Base-by-base conservation (phyloP, 1,140 invertebrate species). In the Drosophila willistoni region DNA sequence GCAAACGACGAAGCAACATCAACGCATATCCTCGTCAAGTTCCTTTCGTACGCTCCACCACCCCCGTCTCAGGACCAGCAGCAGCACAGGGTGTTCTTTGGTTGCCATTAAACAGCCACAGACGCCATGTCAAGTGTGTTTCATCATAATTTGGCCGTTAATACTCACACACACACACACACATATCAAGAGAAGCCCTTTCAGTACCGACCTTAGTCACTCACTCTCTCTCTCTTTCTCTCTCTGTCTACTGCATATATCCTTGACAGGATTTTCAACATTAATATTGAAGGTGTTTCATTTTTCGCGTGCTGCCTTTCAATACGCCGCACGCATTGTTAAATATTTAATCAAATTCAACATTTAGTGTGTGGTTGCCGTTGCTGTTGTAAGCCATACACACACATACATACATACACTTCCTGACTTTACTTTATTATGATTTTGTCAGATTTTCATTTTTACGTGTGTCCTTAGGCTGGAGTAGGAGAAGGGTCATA, bases 131-230 rank as follows among this genome's bases (percentile, higher is more conserved):
- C 83, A 89, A 86, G 83, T 80, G 65, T 60, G 83, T 76, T 87
- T 73, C 79, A 87, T 87, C 84, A 87, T 87, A 89, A 87, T 89
- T 87, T 77, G 73, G 73, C 65, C 67, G 78, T 82, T 83, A 79
- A 86, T 79, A 77, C 76, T 70, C 71, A 70, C 68, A 22, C 57
- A 67, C 41, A 57, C 33, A 33, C 56, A 59, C 54, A 41, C 22
- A 22, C 57, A 56, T 22, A 22, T 1, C 19, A 22, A 22, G 41
- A 54, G 74, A 70, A 70, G 67, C 75, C 71, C 62, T 77, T 70
- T 77, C 62, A 62, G 75, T 60, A 55, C 64, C 66, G 39, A 69
- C 22, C 61, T 77, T 57, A 51, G 33, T 19, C 57, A 19, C n/a
- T 33, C 14, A 12, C 44, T 22, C 44, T 22, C 22, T 25, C 22